A percentile compares a stretch with the other conserved stretches of the same genome.
These are phyloP conservation scores for Hemitrygon akajei DNA, from an alignment of 2,797 vertebrate species.

Conservation along the genomic window DNA sequence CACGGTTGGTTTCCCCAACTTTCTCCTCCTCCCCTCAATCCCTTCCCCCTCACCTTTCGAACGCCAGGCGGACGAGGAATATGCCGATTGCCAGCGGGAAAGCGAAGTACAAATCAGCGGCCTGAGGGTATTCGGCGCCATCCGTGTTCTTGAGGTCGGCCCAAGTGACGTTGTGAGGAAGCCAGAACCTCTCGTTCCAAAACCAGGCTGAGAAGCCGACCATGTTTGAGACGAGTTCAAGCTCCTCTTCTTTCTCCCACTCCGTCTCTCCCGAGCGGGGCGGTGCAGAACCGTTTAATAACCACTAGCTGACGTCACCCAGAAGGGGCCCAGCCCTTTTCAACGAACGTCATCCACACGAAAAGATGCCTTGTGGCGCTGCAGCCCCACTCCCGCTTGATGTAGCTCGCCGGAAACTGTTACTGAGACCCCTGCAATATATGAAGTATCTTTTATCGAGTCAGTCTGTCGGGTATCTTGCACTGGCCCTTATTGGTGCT, in stretches of 20 bases:
- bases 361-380: not conserved
- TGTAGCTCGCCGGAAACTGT: not conserved
- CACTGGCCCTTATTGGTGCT: not conserved
- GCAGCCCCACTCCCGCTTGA: not conserved
- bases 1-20: not conserved
- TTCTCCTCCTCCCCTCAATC: not conserved
- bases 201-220: conserved; percentile 74
- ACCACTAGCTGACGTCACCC: not conserved
- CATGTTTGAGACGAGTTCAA: conserved; percentile 49
- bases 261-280: conserved; percentile 34
- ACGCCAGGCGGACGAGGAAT: conserved; percentile 69
- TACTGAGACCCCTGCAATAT: not conserved
- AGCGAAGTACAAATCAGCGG: conserved; percentile 61
- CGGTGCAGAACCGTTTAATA: not conserved
- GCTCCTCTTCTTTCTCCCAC: not conserved
- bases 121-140: conserved; percentile 60
- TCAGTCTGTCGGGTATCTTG: not conserved
- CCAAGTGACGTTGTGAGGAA: conserved; percentile 85
- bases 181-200: conserved; percentile 88
- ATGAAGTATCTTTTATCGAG: not conserved
- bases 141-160: conserved; percentile 67
- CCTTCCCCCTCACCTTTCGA: conserved; percentile 71
- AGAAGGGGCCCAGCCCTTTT: not conserved
- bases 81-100: conserved; percentile 72
- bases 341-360: not conserved